Conservation (phyloP, 2,888 invertebrate genomes). For the Drosophila heteroneura region DNA sequence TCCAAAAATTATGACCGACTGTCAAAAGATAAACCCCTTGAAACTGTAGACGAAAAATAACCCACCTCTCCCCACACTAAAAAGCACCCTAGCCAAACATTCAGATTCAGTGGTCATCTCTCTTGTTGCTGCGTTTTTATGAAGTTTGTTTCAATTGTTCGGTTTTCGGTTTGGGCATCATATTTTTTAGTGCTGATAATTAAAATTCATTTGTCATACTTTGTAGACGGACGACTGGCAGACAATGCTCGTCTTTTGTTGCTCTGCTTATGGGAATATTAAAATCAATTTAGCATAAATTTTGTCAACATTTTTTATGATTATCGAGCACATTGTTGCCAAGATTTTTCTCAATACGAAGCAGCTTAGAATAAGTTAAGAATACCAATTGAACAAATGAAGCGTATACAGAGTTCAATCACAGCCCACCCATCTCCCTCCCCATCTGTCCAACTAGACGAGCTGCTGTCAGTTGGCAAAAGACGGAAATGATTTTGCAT, state of each 20-base stretch:
- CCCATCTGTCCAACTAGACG: constrained; percentile 10
- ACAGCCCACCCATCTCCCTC: constrained; percentile 23
- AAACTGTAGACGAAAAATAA: constrained; percentile 34
- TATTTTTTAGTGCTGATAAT: constrained; percentile 67
- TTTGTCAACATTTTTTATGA: constrained; percentile 51
- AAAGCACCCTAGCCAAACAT: constrained; percentile 2
- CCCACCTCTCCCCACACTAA: not conserved
- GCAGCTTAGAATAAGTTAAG: constrained; percentile 21
- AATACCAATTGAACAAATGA: constrained; percentile 50
- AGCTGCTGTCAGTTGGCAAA: constrained; percentile 37
- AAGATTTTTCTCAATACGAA: constrained; percentile 1
- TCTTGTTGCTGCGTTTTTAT: constrained; percentile 53
- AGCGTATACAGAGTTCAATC: constrained; percentile 30
- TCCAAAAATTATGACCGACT: constrained; percentile 69
- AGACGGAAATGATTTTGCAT: constrained; percentile 69
- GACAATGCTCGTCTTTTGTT: constrained; percentile 50
- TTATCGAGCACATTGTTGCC: constrained; percentile 50
- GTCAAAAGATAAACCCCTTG: constrained; percentile 73
- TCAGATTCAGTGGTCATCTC: constrained; percentile 50
- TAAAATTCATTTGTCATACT: constrained; percentile 78
- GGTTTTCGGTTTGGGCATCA: constrained; percentile 33
- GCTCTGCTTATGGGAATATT: constrained; percentile 43
- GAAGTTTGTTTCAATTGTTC: constrained; percentile 57
- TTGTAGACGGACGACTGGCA: constrained; percentile 47
- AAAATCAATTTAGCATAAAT: constrained; percentile 76